phyloP scores from a whole-genome alignment of 2,113 vertebrate genomes.

The Rostratula benghalensis region DNA sequence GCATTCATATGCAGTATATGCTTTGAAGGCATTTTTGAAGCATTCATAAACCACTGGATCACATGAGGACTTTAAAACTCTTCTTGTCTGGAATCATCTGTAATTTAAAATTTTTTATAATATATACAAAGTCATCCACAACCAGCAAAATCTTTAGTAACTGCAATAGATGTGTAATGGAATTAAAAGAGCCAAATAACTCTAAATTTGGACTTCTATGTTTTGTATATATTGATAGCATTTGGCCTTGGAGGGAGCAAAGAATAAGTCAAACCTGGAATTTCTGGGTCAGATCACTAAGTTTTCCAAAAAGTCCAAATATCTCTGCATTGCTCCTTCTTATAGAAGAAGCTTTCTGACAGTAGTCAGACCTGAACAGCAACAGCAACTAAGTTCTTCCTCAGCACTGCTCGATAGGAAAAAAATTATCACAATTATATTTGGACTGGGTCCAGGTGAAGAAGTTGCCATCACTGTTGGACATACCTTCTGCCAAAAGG shows the following conservation, averaged over 20 bases:
- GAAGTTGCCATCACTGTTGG: not conserved
- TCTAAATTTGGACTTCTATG: not conserved
- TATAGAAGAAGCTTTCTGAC: not conserved
- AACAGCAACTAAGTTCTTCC: not conserved
- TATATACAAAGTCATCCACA: not conserved
- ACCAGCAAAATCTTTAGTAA: not conserved
- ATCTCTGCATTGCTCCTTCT: not conserved
- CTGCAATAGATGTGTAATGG: not conserved
- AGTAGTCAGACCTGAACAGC: not conserved
- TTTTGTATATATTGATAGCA: not conserved
- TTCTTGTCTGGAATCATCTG: not conserved
- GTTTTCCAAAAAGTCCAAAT: not conserved
- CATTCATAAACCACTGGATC: not conserved
- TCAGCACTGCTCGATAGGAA: not conserved
- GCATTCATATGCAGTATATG: not conserved
- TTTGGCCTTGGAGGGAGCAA: not conserved
- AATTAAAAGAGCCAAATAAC: not conserved
- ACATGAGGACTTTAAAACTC: not conserved
- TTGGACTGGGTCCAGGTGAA: not conserved
- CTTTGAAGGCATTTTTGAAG: not conserved
- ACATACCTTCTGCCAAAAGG: not conserved
- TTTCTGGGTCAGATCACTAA: not conserved
- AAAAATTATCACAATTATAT: not conserved
- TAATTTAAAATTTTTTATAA: not conserved
- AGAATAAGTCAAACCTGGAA: not conserved